phyloP scores from a whole-genome alignment of 2,797 vertebrate genomes.

The Tokudaia tokunoshimensis region DNA sequence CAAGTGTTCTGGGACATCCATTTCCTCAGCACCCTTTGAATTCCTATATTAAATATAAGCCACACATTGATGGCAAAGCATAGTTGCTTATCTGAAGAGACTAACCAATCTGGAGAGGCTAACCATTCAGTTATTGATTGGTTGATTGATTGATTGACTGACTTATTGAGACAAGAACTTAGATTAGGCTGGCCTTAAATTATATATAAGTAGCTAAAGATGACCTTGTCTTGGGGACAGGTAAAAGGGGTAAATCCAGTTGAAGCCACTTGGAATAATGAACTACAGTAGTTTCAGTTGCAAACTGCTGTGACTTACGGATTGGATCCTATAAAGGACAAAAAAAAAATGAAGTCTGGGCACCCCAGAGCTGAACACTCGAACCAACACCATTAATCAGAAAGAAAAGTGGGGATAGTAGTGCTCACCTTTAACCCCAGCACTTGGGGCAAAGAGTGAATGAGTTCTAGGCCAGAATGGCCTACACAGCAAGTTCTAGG shows the following conservation, averaged over 20 bases:
- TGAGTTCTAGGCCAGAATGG: no score
- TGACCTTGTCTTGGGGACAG: not conserved
- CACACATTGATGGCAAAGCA: not conserved
- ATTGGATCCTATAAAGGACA: not conserved
- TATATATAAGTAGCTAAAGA: not conserved
- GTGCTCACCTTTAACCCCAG: not conserved
- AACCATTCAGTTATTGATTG: not conserved
- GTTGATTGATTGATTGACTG: no score
- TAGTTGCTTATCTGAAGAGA: not conserved
- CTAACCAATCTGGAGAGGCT: not conserved
- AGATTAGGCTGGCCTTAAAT: not conserved
- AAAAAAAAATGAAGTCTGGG: not conserved
- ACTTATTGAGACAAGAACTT: not conserved
- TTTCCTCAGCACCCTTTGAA: not conserved
- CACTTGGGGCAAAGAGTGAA: not conserved
- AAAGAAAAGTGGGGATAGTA: not conserved
- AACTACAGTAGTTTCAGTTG: not conserved
- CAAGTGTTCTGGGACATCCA: not conserved
- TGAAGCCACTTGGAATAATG: not conserved
- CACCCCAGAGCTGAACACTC: not conserved
- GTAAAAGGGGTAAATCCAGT: not conserved
- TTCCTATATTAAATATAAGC: not conserved
- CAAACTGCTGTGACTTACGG: not conserved
- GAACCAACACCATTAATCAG: not conserved
- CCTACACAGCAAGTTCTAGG: not conserved